Conservation (phyloP, 2,888 invertebrate genomes). For the Drosophila pegasa region DNA sequence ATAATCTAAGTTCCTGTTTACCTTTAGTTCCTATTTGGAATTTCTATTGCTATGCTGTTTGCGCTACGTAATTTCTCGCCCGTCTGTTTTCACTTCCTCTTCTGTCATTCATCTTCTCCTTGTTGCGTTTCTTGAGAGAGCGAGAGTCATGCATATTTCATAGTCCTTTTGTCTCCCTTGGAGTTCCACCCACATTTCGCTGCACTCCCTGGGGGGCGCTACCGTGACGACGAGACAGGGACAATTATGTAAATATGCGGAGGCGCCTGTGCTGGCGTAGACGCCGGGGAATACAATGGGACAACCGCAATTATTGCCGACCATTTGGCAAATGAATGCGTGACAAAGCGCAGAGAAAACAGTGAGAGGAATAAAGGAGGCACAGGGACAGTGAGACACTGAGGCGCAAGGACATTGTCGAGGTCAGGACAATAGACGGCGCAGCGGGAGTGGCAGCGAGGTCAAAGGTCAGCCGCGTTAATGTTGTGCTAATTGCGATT, state of each 20-base stretch:
- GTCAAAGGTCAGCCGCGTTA: slow-evolving; percentile 79
- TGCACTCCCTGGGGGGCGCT: slow-evolving; percentile 24
- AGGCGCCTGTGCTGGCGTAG: slow-evolving; percentile 64
- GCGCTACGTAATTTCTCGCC: slow-evolving; percentile 9
- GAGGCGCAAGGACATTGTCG: slow-evolving; percentile 66
- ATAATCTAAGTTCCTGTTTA: slow-evolving; percentile 14
- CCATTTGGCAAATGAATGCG: slow-evolving; percentile 75
- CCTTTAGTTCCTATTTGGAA: slow-evolving; percentile 14
- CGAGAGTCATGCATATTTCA: slow-evolving; percentile 17
- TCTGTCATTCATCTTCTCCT: slow-evolving; percentile 15
- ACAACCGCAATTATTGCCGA: slow-evolving; percentile 75
- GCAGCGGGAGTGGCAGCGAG: slow-evolving; percentile 74
- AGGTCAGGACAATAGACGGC: slow-evolving; percentile 59
- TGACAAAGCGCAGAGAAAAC: slow-evolving; percentile 64
- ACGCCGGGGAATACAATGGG: slow-evolving; percentile 59
- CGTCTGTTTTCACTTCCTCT: slow-evolving; percentile 7
- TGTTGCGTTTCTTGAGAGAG: slow-evolving; percentile 1
- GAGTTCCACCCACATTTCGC: slow-evolving; percentile 26
- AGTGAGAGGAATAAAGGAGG: slow-evolving; percentile 9
- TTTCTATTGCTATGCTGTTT: slow-evolving; percentile 21
- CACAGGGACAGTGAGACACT: slow-evolving; percentile 2
- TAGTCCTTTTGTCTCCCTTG: slow-evolving; percentile 12
- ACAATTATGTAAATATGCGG: slow-evolving; percentile 77
- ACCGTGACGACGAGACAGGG: slow-evolving; percentile 68
- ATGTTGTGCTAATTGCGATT: slow-evolving; percentile 76